Evolutionary conservation across 2,113 vertebrate genomes (phyloP), one percentile per base, ranked within the genome.

Genomic region (Oryzias curvinotus): DNA sequence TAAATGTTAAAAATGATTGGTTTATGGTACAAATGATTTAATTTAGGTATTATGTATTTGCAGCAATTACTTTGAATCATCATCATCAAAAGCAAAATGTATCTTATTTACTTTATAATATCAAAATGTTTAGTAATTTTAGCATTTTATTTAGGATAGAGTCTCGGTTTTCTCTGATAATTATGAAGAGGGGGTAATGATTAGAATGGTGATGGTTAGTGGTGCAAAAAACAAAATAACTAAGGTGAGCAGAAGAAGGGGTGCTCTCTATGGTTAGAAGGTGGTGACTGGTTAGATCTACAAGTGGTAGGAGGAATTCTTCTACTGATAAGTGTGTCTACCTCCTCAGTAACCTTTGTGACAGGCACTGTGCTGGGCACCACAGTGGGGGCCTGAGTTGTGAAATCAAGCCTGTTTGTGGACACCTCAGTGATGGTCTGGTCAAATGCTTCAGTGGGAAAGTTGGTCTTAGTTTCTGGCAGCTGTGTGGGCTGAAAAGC

Each of bases 301-400:
- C 26, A 58, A 57, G 69, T 56, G 43, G 53, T 42, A n/a, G 58
- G 49, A 46, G 48, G 60, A 47, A 13, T n/a, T 6, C 23, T 52
- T 70, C 75, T 69, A 81, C 49, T 54, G 56, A 54, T 65, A 68
- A 78, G 80, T 67, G 25, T 50, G 56, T 89, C 89, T 93, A 91
- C 92, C 91, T 92, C 87, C 84, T 78, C 61, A 30, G 75, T 52
- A 65, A 83, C 74, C 69, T 72, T 57, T 59, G 80, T 75, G 52
- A 87, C 85, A 49, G 84, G 75, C 55, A 87, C n/a, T 48, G 66
- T 25, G 28, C 59, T 69, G 48, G 82, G 57, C 15, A 61, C 53
- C 58, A 61, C 57, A 28, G 76, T 52, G 65, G 66, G 51, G 25
- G 50, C 67, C 56, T 88, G 78, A 21, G 62, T n/a, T 30, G 71